These are phyloP conservation scores for Lumbricus terrestris DNA, from an alignment of 2,888 invertebrate species.

Conservation along the genomic window DNA sequence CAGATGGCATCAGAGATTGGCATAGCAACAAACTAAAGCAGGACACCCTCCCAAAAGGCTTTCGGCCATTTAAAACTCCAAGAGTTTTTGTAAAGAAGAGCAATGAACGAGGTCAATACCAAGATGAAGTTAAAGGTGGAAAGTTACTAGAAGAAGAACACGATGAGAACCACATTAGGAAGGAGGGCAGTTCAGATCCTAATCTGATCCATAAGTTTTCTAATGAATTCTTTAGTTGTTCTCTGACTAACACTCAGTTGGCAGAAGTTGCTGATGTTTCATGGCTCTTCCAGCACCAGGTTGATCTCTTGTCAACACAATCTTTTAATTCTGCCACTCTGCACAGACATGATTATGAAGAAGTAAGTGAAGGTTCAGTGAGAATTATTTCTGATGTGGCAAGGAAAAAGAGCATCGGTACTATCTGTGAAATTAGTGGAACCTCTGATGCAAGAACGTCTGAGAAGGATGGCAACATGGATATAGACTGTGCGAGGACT, in stretches of 20 bases:
- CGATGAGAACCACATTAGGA: not conserved
- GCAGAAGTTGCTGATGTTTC: not conserved
- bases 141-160: not conserved
- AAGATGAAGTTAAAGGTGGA: not conserved
- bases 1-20: not conserved
- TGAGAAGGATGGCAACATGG: not conserved
- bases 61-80: conserved; percentile 9
- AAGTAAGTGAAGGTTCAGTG: not conserved
- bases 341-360: not conserved
- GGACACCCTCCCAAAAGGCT: not conserved
- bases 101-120: not conserved
- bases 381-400: not conserved
- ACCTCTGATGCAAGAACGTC: not conserved
- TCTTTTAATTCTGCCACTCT: not conserved
- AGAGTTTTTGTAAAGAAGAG: not conserved
- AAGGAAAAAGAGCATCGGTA: not conserved
- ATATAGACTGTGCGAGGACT: not conserved
- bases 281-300: not conserved
- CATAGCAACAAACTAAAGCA: not conserved
- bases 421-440: not conserved
- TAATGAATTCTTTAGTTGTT: not conserved
- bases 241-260: not conserved
- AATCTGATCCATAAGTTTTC: not conserved
- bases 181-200: not conserved
- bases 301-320: not conserved